A percentile compares a stretch with the other conserved stretches of the same genome.
Conservation (phyloP, 2,888 invertebrate genomes). For the Drosophila mimetica region DNA sequence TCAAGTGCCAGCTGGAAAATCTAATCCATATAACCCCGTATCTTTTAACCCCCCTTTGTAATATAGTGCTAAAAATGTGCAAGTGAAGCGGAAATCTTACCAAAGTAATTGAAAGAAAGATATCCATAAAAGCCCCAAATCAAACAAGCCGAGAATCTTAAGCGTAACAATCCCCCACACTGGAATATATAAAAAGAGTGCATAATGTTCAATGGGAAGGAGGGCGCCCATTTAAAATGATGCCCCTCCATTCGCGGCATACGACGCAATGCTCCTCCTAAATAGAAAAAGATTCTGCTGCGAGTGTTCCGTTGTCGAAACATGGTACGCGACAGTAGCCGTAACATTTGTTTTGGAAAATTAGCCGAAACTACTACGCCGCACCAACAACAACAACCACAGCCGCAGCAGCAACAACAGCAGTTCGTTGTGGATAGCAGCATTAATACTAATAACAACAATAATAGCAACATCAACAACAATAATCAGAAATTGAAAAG, state of each 20-base stretch:
- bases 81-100: slow-evolving; percentile 15
- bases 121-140: slow-evolving; percentile 7
- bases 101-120: slow-evolving; percentile 9
- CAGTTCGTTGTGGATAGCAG: slow-evolving; percentile 73
- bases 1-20: slow-evolving; percentile 1
- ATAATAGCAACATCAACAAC: slow-evolving; percentile 48
- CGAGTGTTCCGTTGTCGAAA: slow-evolving; percentile 86
- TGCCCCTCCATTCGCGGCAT: slow-evolving; percentile 85
- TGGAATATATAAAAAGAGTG: slow-evolving; percentile 33
- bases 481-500: slow-evolving; percentile 73
- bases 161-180: slow-evolving; percentile 1
- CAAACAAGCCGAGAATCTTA: slow-evolving; percentile 1
- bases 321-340: slow-evolving; percentile 99
- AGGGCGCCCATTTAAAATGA: slow-evolving; percentile 83
- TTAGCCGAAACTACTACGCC: slow-evolving; percentile 98
- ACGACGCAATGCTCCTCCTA: slow-evolving; percentile 87
- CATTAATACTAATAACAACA: slow-evolving; percentile 81
- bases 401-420: slow-evolving; percentile 86
- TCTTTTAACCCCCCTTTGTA: not conserved
- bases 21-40: slow-evolving; percentile 3
- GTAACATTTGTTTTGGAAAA: slow-evolving; percentile 99
- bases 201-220: slow-evolving; percentile 76
- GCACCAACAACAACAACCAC: slow-evolving; percentile 68
- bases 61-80: slow-evolving; percentile 29
- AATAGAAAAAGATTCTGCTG: slow-evolving; percentile 59